Evolutionary conservation across 2,888 invertebrate species (phyloP).

Genomic region (Athetis lepigone): DNA sequence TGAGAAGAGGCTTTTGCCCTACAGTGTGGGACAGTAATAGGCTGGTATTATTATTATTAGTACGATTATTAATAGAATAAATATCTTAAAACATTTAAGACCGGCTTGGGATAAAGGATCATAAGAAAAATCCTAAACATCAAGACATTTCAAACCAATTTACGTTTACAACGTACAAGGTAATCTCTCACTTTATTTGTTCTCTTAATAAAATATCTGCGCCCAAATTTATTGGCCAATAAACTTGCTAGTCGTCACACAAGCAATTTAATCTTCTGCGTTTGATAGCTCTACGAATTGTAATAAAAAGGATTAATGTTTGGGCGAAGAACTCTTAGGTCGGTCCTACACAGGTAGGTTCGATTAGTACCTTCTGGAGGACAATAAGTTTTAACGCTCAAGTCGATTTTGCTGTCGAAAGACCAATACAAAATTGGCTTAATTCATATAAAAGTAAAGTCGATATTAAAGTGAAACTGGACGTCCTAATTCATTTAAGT

Average conservation of each 20-base stretch:
- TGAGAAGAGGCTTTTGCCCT: no score
- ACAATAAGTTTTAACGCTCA: no score
- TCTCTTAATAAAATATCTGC: constrained; percentile 82
- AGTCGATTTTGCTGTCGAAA: no score
- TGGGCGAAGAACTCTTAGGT: constrained; percentile 46
- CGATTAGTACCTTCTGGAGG: background rate
- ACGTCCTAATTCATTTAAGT: no score
- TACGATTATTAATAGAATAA: no score
- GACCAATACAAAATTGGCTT: no score
- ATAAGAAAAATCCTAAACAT: constrained; percentile 2
- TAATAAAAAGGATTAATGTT: constrained; percentile 75
- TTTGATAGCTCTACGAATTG: constrained; percentile 73
- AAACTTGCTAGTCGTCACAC: constrained; percentile 84
- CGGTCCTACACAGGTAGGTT: background rate
- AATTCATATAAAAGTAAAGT: no score
- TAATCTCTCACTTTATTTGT: constrained; percentile 78
- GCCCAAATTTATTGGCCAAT: constrained; percentile 80
- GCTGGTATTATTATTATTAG: no score
- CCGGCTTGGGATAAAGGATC: no score
- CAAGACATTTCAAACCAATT: constrained; percentile 67
- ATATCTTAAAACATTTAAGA: background rate
- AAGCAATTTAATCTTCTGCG: constrained; percentile 82
- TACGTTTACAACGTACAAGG: constrained; percentile 73
- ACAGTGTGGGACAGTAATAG: no score
- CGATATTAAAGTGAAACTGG: no score